Base-by-base conservation (phyloP, 2,113 vertebrate species). In the Cheilinus undulatus region DNA sequence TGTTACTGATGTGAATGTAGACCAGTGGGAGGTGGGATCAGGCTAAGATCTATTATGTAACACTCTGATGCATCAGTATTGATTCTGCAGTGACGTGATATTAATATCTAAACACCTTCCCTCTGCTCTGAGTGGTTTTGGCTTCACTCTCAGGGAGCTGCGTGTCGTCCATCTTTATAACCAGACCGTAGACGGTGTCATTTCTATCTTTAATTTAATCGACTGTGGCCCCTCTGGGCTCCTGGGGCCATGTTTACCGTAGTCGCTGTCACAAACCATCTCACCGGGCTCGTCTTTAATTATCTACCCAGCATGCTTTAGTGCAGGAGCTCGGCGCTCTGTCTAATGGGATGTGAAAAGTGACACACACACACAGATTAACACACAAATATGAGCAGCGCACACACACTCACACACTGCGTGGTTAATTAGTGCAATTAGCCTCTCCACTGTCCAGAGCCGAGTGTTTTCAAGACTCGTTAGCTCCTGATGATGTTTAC, bases 351-450 rank as follows among this genome's bases (percentile, higher is more conserved):
- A 90, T 86, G 89, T 92, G 90, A 91, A 89, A 86, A 89, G 86
- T 63, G 68, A 86, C 76, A 80, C 65, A 58, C 76, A 80, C 65
- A 58, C 52, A 52, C 73, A 89, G 36, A 86, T 78, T 80, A 77
- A 87, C 88, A 74, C 78, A 76, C 69, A 56, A 48, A 71, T 36
- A 32, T 56, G 52, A 38, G 66, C 64, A 43, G 72, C 51, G 69
- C 76, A 63, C 38, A 84, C 67, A 67, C 58, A n/a, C 60, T 34
- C 59, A 59, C 69, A 30, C 60, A 22, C 67, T 48, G 86, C 77
- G 27, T 1, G 36, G 69, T 56, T 93, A 94, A 95, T 96, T 95
- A 94, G 91, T 94, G 89, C 94, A 94, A 91, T 93, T 93, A 94
- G 87, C 91, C 84, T 87, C 92, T 94, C 88, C 90, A 84, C 79